Evolutionary conservation across 2,888 invertebrate genomes (phyloP), one percentile per base, ranked within the genome.

Genomic region (Metalampra italica): DNA sequence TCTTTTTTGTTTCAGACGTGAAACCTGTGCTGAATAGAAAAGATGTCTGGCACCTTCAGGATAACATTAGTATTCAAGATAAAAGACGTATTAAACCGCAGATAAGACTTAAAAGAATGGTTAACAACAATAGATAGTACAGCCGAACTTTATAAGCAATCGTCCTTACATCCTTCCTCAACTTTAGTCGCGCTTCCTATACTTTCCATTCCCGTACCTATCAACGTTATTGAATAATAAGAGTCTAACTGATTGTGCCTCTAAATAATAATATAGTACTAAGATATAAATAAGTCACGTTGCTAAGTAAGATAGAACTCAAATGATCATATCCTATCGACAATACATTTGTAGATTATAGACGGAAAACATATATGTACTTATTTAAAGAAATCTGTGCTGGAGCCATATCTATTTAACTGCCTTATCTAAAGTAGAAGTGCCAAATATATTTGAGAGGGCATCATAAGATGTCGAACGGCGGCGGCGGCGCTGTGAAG

Each of bases 391-490:
- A 43, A 12, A 52, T 53, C 42, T 30, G 12, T n/a, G 46, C 37
- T 46, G 53, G 45, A 57, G 59, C 55, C 68, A 73, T 71, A 75
- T 74, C 71, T 48, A 49, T 50, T 60, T 44, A 52, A 51, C 57
- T 68, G 70, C 68, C 67, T 71, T 72, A 68, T 60, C 53, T 43
- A 55, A 55, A 49, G 50, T 55, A 48, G 55, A 62, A 64, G 66
- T 66, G 63, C 62, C 66, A 65, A 68, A 65, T 41, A 45, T 53
- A 49, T 43, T 29, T 36, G 11, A 36, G 47, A 41, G 46, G 46
- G 56, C 36, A 56, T 51, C 51, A 59, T 39, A 69, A 65, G 56
- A 90, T 90, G 90, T 84, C 89, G 56, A 82, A 89, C 78, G 54
- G 47, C 2, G 47, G 53, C 9, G 78, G n/a, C 78, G 88, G 47